Percentiles rank a stretch among this genome's conserved stretches.
Conservation (phyloP, 2,113 vertebrate species). For the Ornithorhynchus anatinus region DNA sequence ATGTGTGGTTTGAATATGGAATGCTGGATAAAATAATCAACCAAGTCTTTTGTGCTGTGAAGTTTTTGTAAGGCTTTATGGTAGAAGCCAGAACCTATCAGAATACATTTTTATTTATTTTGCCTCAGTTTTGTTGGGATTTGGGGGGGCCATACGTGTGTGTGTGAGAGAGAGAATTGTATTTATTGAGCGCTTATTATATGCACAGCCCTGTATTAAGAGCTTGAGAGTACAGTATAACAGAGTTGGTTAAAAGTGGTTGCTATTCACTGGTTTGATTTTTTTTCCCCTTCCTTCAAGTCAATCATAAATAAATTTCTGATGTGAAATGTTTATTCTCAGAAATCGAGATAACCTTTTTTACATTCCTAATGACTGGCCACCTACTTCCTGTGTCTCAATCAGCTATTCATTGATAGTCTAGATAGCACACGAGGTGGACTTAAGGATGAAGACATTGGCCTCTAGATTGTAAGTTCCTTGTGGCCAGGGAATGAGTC, state of each 20-base stretch:
- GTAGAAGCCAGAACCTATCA: background rate
- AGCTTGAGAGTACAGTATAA: too few species aligned
- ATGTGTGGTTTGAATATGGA: background rate
- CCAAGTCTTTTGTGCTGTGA: background rate
- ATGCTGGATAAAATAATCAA: background rate
- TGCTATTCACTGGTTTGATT: background rate
- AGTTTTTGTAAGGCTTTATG: background rate
- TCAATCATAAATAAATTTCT: background rate
- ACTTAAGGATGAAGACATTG: too few species aligned
- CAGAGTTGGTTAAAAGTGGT: too few species aligned
- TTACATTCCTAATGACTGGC: too few species aligned
- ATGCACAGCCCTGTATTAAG: too few species aligned
- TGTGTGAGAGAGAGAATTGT: too few species aligned
- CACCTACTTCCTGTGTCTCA: background rate
- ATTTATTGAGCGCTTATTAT: too few species aligned
- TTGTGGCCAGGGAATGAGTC: too few species aligned
- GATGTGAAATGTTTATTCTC: background rate
- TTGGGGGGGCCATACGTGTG: background rate
- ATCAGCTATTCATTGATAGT: too few species aligned
- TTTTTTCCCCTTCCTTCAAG: background rate
- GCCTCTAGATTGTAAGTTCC: too few species aligned
- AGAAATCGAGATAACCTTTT: background rate
- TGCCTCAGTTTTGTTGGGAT: background rate
- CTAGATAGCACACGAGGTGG: too few species aligned
- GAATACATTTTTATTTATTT: background rate